Base-by-base conservation (phyloP, 1,140 invertebrate species). In the Meloidogyne exigua region DNA sequence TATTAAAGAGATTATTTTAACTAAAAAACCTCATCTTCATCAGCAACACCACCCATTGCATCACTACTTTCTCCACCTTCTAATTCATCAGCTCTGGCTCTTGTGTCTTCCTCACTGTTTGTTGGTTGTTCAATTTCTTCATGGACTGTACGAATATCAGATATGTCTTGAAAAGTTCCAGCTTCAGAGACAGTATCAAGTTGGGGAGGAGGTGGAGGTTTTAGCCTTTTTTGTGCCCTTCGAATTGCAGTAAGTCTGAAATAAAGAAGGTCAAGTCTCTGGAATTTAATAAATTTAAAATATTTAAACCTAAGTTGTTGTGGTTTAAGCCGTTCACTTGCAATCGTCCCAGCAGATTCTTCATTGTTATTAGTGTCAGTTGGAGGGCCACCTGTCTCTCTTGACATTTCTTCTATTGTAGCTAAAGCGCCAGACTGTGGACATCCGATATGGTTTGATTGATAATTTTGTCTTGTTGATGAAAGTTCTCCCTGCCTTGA, bases 151-250 rank as follows among this genome's bases (percentile, higher is more conserved):
- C 78, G 83, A 64, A 87, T 87, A 64, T 87, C 85, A 64, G 84
- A 87, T 67, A 86, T 82, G 36, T 85, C 84, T 76, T 87, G 85
- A 79, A 87, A 87, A 44, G 85, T 87, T 3, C 85, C 85, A 15
- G 85, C 86, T 67, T 87, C 85, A 25, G 85, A 87, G 18, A 85
- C 78, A 62, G 82, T 81, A 44, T 86, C 85, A 5, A 68, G 49
- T 36, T 57, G 69, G 10, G 39, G 28, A 65, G 75, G 49, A 28
- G 64, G 62, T 49, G 68, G 36, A 68, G 65, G 66, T 42, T 82
- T 75, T 23, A 68, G 18, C 75, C 75, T 39, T 68, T 57, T 76
- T 69, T 49, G 77, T 63, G 68, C 76, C 72, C 69, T 39, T 36
- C 36, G 68, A 44, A 73, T 49, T 76, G 73, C 32, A 81, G 75